These are phyloP conservation scores for Anguilla anguilla DNA, from an alignment of 2,797 vertebrate genomes.

Conservation along the genomic window DNA sequence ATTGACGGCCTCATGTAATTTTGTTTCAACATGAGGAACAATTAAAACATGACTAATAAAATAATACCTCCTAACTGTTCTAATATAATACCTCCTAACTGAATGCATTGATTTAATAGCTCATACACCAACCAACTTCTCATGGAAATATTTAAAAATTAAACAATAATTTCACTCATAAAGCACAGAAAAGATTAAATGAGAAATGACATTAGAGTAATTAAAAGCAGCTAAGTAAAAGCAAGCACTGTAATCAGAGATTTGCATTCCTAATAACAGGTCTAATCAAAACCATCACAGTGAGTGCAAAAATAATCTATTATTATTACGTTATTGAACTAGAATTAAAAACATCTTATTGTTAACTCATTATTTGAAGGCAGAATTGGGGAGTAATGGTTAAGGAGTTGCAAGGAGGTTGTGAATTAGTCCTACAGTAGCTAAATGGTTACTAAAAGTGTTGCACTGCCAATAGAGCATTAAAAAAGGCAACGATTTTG, in stretches of 20 bases:
- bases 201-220: too few species aligned
- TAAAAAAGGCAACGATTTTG: neutral
- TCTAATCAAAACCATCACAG: neutral
- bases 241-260: neutral
- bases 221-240: neutral
- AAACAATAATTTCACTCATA: too few species aligned
- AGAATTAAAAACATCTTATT: neutral
- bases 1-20: neutral
- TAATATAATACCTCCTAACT: neutral
- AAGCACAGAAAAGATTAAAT: too few species aligned
- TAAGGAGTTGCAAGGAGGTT: neutral
- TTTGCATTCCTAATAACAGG: neutral
- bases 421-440: neutral
- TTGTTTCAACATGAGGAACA: neutral
- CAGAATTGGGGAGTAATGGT: neutral
- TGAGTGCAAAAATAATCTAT: neutral
- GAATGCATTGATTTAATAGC: neutral
- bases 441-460: neutral
- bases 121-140: neutral
- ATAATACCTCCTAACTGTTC: neutral
- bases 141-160: neutral
- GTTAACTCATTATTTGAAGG: slow-evolving; percentile 2
- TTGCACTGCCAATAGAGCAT: neutral
- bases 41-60: neutral
- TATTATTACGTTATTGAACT: neutral